These are phyloP conservation scores for Apeltes quadracus DNA, from an alignment of 2,113 vertebrate species.

Conservation along the genomic window DNA sequence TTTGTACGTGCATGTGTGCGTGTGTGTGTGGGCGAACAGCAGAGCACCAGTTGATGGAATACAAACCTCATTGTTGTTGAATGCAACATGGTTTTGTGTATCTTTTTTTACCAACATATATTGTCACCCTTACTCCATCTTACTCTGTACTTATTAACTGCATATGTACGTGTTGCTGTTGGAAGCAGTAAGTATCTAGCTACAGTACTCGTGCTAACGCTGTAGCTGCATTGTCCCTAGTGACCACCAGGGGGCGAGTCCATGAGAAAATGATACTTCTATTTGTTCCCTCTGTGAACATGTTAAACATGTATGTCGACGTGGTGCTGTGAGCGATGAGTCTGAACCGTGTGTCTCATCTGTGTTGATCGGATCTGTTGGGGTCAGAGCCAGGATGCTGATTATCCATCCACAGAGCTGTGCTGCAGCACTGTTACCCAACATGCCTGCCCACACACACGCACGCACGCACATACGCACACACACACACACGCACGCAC, in stretches of 20 bases:
- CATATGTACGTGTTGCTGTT: too few species aligned
- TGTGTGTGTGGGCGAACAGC: conserved; percentile 24
- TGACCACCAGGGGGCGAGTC: too few species aligned
- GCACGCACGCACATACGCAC: conserved; percentile 28
- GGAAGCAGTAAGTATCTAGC: too few species aligned
- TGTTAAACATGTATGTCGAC: background rate
- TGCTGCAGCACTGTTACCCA: conserved; percentile 43
- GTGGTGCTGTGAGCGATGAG: background rate
- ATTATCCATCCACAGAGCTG: conserved; percentile 42
- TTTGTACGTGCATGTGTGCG: background rate
- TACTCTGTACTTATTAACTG: too few species aligned
- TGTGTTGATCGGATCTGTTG: conserved; percentile 28
- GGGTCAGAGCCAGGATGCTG: conserved; percentile 48
- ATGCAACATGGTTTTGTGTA: too few species aligned
- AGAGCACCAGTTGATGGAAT: conserved; percentile 8
- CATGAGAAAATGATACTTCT: too few species aligned
- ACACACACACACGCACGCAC: conserved; percentile 27
- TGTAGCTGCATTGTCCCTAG: too few species aligned
- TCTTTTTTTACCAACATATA: too few species aligned
- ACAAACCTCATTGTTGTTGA: background rate
- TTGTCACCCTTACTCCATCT: too few species aligned
- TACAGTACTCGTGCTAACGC: too few species aligned
- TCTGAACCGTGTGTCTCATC: background rate
- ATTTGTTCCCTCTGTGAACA: too few species aligned
- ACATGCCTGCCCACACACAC: conserved; percentile 39